Evolutionary conservation across 2,797 vertebrate species (phyloP).

Genomic region (Megaceryle alcyon): DNA sequence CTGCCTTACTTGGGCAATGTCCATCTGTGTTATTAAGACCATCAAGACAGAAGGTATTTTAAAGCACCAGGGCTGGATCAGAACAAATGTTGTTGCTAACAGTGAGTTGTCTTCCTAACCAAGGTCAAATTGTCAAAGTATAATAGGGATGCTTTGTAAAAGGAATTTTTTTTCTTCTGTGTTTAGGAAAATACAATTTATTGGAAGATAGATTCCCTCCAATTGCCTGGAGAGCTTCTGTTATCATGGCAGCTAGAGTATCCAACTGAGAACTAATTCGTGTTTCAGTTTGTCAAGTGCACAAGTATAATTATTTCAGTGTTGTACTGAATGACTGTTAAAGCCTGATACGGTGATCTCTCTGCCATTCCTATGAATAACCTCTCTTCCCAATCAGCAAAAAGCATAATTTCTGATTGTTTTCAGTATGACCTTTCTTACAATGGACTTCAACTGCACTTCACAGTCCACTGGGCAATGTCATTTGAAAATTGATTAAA

Average conservation of each 20-base stretch:
- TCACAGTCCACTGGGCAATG: conserved; percentile 29
- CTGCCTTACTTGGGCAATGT: neutral
- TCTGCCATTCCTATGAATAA: neutral
- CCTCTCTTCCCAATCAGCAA: neutral
- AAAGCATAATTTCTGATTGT: neutral
- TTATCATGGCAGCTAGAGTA: neutral
- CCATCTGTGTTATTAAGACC: neutral
- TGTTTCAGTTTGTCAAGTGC: conserved; percentile 28
- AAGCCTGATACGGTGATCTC: neutral
- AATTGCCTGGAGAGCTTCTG: conserved; percentile 5
- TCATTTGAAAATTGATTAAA: conserved; percentile 58
- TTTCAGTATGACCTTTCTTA: neutral
- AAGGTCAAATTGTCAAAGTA: neutral
- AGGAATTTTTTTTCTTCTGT: neutral
- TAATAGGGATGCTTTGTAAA: neutral
- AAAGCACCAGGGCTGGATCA: neutral
- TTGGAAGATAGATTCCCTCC: neutral
- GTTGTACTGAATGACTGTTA: neutral
- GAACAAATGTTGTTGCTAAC: neutral
- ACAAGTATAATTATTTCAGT: conserved; percentile 34
- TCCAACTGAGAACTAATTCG: conserved; percentile 11
- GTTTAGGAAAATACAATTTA: conserved; percentile 34
- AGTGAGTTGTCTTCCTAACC: neutral
- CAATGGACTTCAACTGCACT: neutral
- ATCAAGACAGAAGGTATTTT: neutral